phyloP scores from a whole-genome alignment of 2,113 vertebrate species.

The Semnornis frantzii region DNA sequence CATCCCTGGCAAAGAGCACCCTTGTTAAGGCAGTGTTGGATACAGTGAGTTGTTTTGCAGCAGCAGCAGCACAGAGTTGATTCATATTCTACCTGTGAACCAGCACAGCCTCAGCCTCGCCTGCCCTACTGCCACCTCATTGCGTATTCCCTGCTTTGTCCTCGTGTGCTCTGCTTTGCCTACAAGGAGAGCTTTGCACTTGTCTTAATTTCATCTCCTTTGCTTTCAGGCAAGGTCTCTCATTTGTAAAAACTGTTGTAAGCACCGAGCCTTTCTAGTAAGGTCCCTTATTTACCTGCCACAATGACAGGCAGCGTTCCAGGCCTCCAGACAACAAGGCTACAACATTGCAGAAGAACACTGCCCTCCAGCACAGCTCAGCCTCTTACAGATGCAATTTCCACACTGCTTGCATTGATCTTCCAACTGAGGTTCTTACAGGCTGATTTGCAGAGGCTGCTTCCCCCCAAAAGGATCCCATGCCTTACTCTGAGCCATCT shows the following conservation, averaged over 20 bases:
- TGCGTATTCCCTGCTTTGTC: not conserved
- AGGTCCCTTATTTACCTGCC: not conserved
- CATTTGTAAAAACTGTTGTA: conserved; percentile 5
- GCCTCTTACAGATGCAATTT: not conserved
- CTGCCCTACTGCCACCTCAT: not conserved
- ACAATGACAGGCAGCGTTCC: not conserved
- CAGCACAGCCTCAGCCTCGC: not conserved
- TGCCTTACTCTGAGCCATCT: not conserved
- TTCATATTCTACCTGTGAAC: conserved; percentile 51
- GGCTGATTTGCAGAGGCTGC: not conserved
- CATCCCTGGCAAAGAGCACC: not conserved
- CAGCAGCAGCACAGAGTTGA: not conserved
- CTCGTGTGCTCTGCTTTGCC: conserved; percentile 30
- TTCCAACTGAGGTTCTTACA: not conserved
- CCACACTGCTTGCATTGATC: not conserved
- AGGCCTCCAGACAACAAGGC: not conserved
- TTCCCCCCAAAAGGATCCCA: accelerated
- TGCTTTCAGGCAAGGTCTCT: conserved; percentile 33
- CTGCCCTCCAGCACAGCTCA: not conserved
- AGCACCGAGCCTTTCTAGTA: not conserved
- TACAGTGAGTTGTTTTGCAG: conserved; percentile 6
- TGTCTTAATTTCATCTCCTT: conserved; percentile 60
- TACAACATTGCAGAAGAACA: not conserved
- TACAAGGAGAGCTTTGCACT: conserved; percentile 29
- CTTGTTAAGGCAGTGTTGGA: not conserved